These are phyloP conservation scores for Azemiops feae DNA, from an alignment of 2,113 vertebrate species.

Conservation along the genomic window DNA sequence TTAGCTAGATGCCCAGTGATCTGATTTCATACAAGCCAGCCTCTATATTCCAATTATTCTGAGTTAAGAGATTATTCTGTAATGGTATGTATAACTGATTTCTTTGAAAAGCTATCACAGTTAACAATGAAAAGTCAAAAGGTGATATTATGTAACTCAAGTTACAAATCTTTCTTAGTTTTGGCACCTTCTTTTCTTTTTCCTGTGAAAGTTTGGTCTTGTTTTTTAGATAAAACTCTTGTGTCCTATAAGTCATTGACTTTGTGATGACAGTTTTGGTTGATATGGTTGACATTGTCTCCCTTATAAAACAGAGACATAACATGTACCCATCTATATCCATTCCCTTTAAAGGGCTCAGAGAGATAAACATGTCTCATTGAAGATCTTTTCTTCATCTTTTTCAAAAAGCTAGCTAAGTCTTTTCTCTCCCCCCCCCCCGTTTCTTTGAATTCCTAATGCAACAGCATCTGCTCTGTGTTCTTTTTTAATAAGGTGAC, in stretches of 20 bases:
- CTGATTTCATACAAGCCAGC: neutral
- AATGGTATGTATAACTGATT: neutral
- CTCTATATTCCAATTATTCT: neutral
- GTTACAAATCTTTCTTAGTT: neutral
- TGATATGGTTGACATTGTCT: neutral
- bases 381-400: neutral
- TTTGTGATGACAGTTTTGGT: neutral
- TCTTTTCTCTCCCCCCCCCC: neutral
- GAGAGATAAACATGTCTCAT: neutral
- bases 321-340: neutral
- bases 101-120: neutral
- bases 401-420: neutral
- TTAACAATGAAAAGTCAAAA: neutral
- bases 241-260: neutral
- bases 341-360: neutral
- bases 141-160: neutral
- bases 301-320: neutral
- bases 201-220: neutral
- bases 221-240: slow-evolving; percentile 8
- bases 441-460: slow-evolving; percentile 1
- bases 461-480: neutral
- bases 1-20: neutral
- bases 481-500: slow-evolving; percentile 16
- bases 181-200: neutral
- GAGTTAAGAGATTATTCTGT: neutral